A percentile compares a stretch with the other conserved stretches of the same genome.
phyloP scores from a whole-genome alignment of 2,113 vertebrate species.

The Elanus axillaris region DNA sequence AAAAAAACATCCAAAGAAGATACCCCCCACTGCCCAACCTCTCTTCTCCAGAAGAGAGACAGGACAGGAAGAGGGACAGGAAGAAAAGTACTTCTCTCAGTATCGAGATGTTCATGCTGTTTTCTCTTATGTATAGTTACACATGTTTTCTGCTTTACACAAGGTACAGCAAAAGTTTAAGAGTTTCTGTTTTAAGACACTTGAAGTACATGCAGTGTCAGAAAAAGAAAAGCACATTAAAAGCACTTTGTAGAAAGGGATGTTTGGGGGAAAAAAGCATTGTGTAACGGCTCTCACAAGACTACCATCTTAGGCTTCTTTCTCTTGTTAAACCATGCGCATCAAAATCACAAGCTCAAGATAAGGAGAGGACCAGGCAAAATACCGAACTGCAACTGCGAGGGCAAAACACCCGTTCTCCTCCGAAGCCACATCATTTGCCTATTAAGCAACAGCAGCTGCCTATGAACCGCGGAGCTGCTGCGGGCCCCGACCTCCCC shows the following conservation, averaged over 20 bases:
- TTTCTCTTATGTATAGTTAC: background rate
- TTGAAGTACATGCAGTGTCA: rapidly evolving
- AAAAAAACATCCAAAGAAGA: background rate
- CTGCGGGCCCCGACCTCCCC: background rate
- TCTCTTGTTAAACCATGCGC: rapidly evolving
- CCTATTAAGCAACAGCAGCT: background rate
- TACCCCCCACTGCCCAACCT: background rate
- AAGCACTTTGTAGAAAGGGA: background rate
- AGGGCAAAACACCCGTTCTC: rapidly evolving
- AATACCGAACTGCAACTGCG: background rate
- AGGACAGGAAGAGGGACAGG: rapidly evolving
- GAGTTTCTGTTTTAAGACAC: background rate
- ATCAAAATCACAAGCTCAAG: background rate
- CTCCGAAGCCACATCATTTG: background rate
- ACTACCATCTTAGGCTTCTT: background rate
- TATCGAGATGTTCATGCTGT: background rate
- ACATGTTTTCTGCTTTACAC: background rate
- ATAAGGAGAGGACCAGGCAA: background rate
- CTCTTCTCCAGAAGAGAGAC: background rate
- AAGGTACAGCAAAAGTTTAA: background rate
- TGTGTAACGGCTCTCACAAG: background rate
- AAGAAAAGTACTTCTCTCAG: background rate
- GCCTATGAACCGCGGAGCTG: background rate
- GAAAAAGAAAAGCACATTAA: background rate
- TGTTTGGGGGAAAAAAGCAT: rapidly evolving